Percentiles rank a stretch among this genome's conserved stretches.
Conservation (phyloP, 2,797 vertebrate genomes). For the Manis pentadactyla region DNA sequence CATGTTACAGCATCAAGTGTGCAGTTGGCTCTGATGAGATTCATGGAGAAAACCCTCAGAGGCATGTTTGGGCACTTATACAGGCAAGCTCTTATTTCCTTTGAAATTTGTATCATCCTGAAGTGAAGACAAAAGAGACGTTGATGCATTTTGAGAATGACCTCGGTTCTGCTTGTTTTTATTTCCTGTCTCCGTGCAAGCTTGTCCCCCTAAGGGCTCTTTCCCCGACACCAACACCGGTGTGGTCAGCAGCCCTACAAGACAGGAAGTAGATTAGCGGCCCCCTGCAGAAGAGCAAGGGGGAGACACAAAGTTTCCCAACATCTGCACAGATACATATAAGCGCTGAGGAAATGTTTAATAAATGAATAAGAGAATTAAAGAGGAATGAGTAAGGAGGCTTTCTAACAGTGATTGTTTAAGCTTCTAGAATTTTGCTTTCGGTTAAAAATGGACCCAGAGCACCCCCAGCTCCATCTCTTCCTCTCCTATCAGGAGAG, state of each 20-base stretch:
- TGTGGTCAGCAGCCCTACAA: constrained; percentile 38
- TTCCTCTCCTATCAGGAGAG: too few species aligned
- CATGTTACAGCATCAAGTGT: rapidly evolving
- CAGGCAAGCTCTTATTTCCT: not conserved
- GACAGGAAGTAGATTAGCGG: constrained; percentile 36
- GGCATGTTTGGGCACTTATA: not conserved
- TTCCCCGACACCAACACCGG: not conserved
- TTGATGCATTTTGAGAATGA: constrained; percentile 1
- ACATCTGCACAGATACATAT: not conserved
- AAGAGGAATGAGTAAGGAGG: not conserved
- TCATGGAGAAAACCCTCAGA: not conserved
- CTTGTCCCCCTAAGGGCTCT: not conserved
- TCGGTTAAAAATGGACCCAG: not conserved
- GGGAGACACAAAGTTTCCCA: not conserved
- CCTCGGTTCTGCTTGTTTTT: not conserved
- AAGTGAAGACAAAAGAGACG: not conserved
- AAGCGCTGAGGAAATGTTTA: not conserved
- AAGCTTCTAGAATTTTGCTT: not conserved
- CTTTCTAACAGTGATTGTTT: not conserved
- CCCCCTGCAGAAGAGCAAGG: not conserved
- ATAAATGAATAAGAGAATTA: not conserved
- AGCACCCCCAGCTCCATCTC: not conserved
- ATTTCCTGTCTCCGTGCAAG: not conserved
- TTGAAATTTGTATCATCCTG: not conserved
- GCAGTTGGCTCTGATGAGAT: too few species aligned